Percentiles rank a stretch among this genome's conserved stretches.
phyloP scores from a whole-genome alignment of 2,113 vertebrate genomes.

The Datnioides undecimradiatus region DNA sequence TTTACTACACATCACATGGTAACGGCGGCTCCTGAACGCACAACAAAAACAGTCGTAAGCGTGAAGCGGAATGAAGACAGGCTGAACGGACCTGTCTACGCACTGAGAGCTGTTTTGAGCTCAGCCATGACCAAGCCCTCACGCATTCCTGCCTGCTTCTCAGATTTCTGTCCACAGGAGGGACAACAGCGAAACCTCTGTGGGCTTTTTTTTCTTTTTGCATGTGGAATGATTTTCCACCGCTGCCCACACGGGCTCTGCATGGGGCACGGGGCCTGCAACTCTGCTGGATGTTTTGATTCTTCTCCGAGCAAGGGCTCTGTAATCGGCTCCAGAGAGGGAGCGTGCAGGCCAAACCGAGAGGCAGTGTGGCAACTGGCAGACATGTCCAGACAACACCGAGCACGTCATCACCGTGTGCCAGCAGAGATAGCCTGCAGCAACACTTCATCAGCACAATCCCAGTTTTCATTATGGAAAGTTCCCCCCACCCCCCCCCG shows the following conservation, averaged over 20 bases:
- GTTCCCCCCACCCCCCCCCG: slow-evolving; percentile 6
- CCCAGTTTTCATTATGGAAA: slow-evolving; percentile 62
- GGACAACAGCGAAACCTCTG: slow-evolving; percentile 60
- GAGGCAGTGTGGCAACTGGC: slow-evolving; percentile 66
- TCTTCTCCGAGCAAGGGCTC: slow-evolving; percentile 42
- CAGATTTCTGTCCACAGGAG: slow-evolving; percentile 76
- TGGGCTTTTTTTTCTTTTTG: slow-evolving; percentile 36
- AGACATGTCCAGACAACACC: slow-evolving; percentile 76
- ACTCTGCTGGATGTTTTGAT: slow-evolving; percentile 70
- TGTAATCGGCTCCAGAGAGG: slow-evolving; percentile 70
- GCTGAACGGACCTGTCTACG: slow-evolving; percentile 77
- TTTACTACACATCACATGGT: slow-evolving; percentile 41
- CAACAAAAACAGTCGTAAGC: slow-evolving; percentile 58
- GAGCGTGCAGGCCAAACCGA: slow-evolving; percentile 42
- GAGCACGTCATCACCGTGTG: slow-evolving; percentile 52
- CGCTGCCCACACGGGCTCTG: slow-evolving; percentile 66
- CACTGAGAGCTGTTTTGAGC: slow-evolving; percentile 48
- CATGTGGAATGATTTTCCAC: slow-evolving; percentile 70
- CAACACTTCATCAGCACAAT: slow-evolving; percentile 63
- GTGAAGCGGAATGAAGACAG: slow-evolving; percentile 73
- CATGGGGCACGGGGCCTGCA: slow-evolving; percentile 57
- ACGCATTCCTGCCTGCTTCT: slow-evolving; percentile 76
- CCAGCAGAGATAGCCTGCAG: slow-evolving; percentile 58
- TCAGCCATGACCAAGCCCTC: slow-evolving; percentile 68
- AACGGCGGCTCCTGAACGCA: slow-evolving; percentile 39